Base-by-base conservation (phyloP, 2,113 vertebrate species). In the Paramisgurnus dabryanus region DNA sequence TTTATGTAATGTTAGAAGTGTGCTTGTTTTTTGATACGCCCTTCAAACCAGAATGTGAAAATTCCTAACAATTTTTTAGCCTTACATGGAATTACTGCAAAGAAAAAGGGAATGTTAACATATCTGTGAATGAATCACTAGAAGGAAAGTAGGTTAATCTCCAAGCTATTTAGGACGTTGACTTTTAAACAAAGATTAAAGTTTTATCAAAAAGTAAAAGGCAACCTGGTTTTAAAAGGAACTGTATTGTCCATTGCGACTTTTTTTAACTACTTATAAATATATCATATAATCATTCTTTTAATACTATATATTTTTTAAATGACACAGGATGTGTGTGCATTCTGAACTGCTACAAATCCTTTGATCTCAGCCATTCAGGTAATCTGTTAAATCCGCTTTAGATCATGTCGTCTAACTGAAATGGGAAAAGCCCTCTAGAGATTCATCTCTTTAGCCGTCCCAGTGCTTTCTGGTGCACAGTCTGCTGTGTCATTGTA, bases 61-160 rank as follows among this genome's bases (percentile, higher is more conserved):
- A 34, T 17, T 8, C 7, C 22, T 34, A 40, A 72, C 0, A 1
- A 22, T 12, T 47, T 49, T 10, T n/a, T 1, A 3, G 45, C 45
- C 45, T 9, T 47, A 47, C 8, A 47, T 47, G 45, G 45, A 47
- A 47, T 47, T 47, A 27, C 67, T 47, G n/a, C 8, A 57, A 55
- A 72, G 57, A 34, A 57, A 58, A 27, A 57, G 10, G 57, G 69
- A 40, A 72, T 58, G 50, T 8, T 50, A n/a, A 2, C 17, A 34
- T 15, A 57, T 58, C 39, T 72, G 69, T 53, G 11, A 15, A 53
- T 53, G 49, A 12, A 71, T 57, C 55, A 27, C n/a, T 74, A 47
- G n/a, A 70, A 70, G 55, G 12, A 70, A 70, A 70, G 67, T 70
- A 70, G 67, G 77, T 69, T 79, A 79, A 79, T 79, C 77, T 79